phyloP scores from a whole-genome alignment of 2,888 invertebrate species.

The Palloptera scutellata region DNA sequence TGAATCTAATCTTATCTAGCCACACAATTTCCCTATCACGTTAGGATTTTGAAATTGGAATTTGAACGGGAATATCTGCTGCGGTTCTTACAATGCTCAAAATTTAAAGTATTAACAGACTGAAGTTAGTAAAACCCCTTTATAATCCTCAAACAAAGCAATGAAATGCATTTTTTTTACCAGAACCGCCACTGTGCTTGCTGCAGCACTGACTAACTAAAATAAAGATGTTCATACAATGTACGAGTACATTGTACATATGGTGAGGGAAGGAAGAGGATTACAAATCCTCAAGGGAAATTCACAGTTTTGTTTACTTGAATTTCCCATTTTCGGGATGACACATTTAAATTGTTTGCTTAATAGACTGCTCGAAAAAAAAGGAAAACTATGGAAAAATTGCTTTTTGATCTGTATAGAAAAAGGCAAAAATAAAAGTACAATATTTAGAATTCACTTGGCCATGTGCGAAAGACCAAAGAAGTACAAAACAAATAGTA shows the following conservation, averaged over 20 bases:
- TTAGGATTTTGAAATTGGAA: no score
- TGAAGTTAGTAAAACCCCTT: no score
- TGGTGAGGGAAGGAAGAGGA: background rate
- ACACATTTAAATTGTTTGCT: conserved; percentile 33
- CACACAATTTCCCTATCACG: no score
- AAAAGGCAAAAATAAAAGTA: conserved; percentile 11
- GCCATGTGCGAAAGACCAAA: background rate
- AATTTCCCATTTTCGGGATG: conserved; percentile 29
- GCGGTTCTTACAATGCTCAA: no score
- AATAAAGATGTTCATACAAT: background rate
- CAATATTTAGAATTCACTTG: background rate
- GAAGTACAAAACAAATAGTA: background rate
- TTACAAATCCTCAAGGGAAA: conserved; percentile 29
- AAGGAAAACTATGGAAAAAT: conserved; percentile 3
- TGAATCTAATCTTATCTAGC: no score
- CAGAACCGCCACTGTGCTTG: background rate
- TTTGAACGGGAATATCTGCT: no score
- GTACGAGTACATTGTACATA: conserved; percentile 6
- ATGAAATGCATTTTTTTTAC: no score
- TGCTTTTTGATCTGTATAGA: no score
- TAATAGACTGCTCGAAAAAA: background rate
- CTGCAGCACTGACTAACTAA: background rate
- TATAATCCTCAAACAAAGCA: no score
- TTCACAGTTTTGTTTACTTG: conserved; percentile 27
- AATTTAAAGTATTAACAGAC: no score